Conservation (phyloP, 1,140 invertebrate species). For the Sarcophaga peregrina region DNA sequence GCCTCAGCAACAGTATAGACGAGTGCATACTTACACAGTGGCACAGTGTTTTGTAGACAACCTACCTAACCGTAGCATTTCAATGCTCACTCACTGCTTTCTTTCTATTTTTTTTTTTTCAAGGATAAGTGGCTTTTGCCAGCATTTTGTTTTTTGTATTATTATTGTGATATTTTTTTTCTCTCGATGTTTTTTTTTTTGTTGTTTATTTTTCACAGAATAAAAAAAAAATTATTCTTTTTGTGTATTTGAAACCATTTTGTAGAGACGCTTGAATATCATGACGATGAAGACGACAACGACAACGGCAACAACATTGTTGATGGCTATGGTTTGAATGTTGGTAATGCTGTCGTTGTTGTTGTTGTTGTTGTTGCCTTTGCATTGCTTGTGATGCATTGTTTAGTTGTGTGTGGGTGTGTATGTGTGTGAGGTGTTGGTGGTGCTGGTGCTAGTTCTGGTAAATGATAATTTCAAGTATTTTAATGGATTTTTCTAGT, state of each 20-base stretch:
- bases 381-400: background rate
- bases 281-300: background rate
- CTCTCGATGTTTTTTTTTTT: background rate
- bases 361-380: slow-evolving; percentile 4
- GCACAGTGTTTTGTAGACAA: slow-evolving; percentile 9
- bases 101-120: slow-evolving; percentile 23
- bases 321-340: background rate
- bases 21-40: background rate
- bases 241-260: slow-evolving; percentile 22
- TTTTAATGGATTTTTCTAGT: slow-evolving; percentile 27
- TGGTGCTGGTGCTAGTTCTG: background rate
- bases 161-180: slow-evolving; percentile 9
- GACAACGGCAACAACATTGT: background rate
- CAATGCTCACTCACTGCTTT: background rate
- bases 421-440: background rate
- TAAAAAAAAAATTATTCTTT: background rate
- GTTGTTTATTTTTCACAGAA: background rate
- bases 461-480: slow-evolving; percentile 22
- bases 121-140: slow-evolving; percentile 37
- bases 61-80: slow-evolving; percentile 3
- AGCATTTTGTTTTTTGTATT: background rate
- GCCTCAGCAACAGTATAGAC: background rate
- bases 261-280: background rate
- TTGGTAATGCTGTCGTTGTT: too few relatives aligned
- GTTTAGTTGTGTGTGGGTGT: slow-evolving; percentile 4